Evolutionary conservation across 1,140 invertebrate genomes (phyloP), one percentile per base, ranked within the genome.

Genomic region (Ostrea denselamellosa): DNA sequence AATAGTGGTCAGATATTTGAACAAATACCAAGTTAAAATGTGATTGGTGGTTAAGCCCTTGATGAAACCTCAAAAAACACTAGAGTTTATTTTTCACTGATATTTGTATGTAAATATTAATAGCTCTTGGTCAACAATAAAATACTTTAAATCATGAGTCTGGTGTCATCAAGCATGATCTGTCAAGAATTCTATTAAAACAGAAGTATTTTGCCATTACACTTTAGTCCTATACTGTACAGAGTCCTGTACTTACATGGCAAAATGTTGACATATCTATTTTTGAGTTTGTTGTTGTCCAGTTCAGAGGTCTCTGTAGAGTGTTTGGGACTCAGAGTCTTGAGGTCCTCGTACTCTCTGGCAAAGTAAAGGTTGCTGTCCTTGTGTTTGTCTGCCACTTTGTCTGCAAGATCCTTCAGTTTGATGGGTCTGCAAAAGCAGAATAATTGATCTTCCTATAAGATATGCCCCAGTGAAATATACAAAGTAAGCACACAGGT

Each of bases 231-330:
- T 44, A 44, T 5, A 44, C 51, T 22, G 53, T 25, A 89, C 92
- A n/a, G 34, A 44, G 34, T 44, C 2, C 1, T 19, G 22, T 22
- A 28, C n/a, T 12, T 77, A 28, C 68, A 77, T 0, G 99, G 98
- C 88, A 99, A 96, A 94, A 99, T 99, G 95, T 99, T 99, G 51
- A 98, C 99, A 94, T 99, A 99, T 19, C 99, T 96, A 96, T 99
- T 99, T 95, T 99, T 99, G 0, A 98, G 98, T 85, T 98, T 96
- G 95, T 99, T 99, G 87, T 97, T 97, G 8, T 98, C 97, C 85
- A 99, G 95, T 95, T 99, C 98, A 0, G 99, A 98, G 54, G 98
- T 98, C 51, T 97, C 96, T 83, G 95, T 96, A 0, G 97, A 96
- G 93, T 98, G 98, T 91, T 99, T 98, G 8, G 97, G 95, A 17